Evolutionary conservation across 2,888 invertebrate genomes (phyloP).

Genomic region (Flexamia atlantica): DNA sequence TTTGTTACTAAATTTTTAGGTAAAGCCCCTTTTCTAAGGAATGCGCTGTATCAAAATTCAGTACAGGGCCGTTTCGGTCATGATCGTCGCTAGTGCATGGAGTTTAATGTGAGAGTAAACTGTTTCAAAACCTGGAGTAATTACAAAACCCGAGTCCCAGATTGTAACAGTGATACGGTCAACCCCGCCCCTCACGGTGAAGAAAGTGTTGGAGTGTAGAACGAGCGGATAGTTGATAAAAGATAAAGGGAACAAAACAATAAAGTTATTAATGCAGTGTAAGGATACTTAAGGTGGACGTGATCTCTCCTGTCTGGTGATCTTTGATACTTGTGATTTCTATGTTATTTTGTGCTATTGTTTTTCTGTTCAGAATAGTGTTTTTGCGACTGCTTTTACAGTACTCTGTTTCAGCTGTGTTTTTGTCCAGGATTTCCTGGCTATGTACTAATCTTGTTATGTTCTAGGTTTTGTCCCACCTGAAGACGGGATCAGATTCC

Average conservation of each 20-base stretch:
- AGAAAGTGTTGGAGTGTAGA: neutral
- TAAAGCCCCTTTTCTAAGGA: too few relatives aligned
- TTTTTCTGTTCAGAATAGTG: neutral
- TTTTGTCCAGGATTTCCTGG: too few relatives aligned
- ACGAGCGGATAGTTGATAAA: neutral
- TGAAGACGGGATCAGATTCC: too few relatives aligned
- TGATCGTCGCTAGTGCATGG: neutral
- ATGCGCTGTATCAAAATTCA: neutral
- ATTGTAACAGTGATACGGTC: neutral
- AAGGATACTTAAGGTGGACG: too few relatives aligned
- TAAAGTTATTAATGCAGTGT: neutral
- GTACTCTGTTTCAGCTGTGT: too few relatives aligned
- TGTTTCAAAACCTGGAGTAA: constrained; percentile 1
- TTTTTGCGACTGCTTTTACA: too few relatives aligned
- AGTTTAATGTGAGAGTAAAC: neutral
- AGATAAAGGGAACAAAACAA: neutral
- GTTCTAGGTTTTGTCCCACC: too few relatives aligned
- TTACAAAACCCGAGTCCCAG: neutral
- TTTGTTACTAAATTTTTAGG: too few relatives aligned
- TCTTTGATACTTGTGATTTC: too few relatives aligned
- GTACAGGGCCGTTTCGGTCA: neutral
- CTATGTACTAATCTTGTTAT: too few relatives aligned
- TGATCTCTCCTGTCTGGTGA: too few relatives aligned
- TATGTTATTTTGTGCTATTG: too few relatives aligned
- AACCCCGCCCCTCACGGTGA: neutral